Percentiles rank a stretch among this genome's conserved stretches.
These are phyloP conservation scores for Crossocerus cetratus DNA, from an alignment of 2,888 invertebrate species.

Conservation along the genomic window DNA sequence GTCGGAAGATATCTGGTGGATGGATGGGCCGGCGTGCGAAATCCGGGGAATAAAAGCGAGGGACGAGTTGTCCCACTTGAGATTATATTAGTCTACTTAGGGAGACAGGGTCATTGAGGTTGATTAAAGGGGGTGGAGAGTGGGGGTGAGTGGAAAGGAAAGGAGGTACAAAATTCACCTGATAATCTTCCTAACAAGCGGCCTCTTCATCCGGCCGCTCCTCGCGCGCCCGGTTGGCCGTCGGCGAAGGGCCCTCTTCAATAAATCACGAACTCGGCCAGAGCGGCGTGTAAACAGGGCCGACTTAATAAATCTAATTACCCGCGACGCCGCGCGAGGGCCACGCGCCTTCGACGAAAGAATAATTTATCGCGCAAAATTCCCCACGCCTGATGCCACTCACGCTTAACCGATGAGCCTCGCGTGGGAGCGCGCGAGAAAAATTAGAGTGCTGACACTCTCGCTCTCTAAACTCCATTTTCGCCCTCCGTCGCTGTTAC, in stretches of 20 bases:
- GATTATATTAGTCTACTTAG: slow-evolving; percentile 54
- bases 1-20: too few relatives aligned
- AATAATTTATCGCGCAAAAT: slow-evolving; percentile 62
- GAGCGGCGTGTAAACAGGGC: slow-evolving; percentile 66
- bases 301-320: slow-evolving; percentile 71
- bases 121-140: slow-evolving; percentile 36
- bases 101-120: slow-evolving; percentile 59
- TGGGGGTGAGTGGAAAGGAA: slow-evolving; percentile 33
- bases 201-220: slow-evolving; percentile 37
- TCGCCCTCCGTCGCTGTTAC: background rate
- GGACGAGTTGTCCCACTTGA: slow-evolving; percentile 31
- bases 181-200: slow-evolving; percentile 66
- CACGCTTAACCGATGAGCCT: slow-evolving; percentile 25
- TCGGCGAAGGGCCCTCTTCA: slow-evolving; percentile 57
- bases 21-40: slow-evolving; percentile 11
- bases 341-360: slow-evolving; percentile 41
- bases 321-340: slow-evolving; percentile 44
- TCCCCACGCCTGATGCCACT: slow-evolving; percentile 33
- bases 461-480: background rate
- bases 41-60: slow-evolving; percentile 38
- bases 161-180: slow-evolving; percentile 58
- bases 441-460: background rate
- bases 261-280: slow-evolving; percentile 64
- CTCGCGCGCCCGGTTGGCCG: slow-evolving; percentile 22
- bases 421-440: background rate